Evolutionary conservation across 2,888 invertebrate genomes (phyloP).

Genomic region (Cheilosia pagana): DNA sequence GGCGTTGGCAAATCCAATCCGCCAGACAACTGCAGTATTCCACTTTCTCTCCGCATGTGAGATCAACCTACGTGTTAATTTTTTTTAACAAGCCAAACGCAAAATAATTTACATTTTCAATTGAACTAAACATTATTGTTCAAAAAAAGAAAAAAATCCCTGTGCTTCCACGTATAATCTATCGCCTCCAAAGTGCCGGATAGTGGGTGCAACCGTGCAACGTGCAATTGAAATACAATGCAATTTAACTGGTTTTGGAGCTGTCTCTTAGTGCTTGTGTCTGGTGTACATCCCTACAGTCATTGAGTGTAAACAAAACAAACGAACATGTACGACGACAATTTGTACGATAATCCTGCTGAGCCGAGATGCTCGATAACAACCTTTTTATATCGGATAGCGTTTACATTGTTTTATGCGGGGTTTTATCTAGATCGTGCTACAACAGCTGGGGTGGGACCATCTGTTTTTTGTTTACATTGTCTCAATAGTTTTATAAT

Average conservation of each 20-base stretch:
- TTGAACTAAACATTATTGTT: constrained; percentile 45
- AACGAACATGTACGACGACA: constrained; percentile 76
- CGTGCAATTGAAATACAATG: constrained; percentile 48
- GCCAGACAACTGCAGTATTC: constrained; percentile 65
- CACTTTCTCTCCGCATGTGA: constrained; percentile 64
- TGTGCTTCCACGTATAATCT: constrained; percentile 12
- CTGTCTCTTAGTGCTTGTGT: background rate
- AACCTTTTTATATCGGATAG: constrained; percentile 76
- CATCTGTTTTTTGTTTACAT: constrained; percentile 51
- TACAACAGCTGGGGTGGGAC: constrained; percentile 45
- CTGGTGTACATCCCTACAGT: constrained; percentile 13
- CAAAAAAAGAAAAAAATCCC: constrained; percentile 7
- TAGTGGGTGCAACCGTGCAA: constrained; percentile 66
- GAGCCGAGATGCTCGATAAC: constrained; percentile 76
- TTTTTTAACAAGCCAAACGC: constrained; percentile 22
- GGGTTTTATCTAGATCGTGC: constrained; percentile 77
- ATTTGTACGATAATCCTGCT: constrained; percentile 74
- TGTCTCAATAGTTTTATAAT: constrained; percentile 11
- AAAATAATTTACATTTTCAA: constrained; percentile 43
- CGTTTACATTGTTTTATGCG: constrained; percentile 77
- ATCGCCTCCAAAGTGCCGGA: constrained; percentile 9
- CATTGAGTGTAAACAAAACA: constrained; percentile 50
- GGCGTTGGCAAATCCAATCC: constrained; percentile 41
- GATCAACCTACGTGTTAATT: constrained; percentile 55
- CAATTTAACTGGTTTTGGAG: constrained; percentile 62